Evolutionary conservation across 2,797 vertebrate species (phyloP), one percentile per base, ranked within the genome.

Genomic region (Halcyon leucocephala): DNA sequence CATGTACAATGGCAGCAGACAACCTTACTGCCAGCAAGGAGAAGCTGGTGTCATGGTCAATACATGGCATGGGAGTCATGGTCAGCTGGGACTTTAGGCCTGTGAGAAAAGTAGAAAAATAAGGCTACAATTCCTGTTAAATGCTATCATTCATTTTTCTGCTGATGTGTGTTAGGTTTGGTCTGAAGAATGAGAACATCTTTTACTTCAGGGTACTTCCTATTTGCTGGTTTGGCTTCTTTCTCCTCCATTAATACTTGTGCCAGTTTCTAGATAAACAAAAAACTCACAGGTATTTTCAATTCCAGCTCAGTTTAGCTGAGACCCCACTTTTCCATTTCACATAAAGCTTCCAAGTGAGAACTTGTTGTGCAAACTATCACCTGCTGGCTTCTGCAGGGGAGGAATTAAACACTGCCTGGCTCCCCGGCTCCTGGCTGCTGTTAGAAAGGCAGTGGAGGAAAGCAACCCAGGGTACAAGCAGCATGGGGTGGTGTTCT

Each of bases 1-100:
- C 37, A 29, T 0, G 0, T 24, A 29, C 35, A 48, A 7, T 0
- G 6, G 41, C 44, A 87, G 62, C 39, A 57, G 64, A 28, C 0
- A 4, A 55, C 49, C 21, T 62, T 41, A 31, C 41, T 44, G 33
- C 49, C 72, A 37, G 25, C 39, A 49, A 44, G 54, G 28, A 84
- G 79, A 60, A 65, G 19, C 20, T 57, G n/a, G 44, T 5, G 3
- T 49, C 72, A 25, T 7, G 16, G n/a, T 51, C 0, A 0, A 74
- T 51, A 60, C 16, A 17, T 10, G 58, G 19, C 26, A 39, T 21
- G 21, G 39, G 60, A 74, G n/a, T n/a, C 2, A 3, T 26, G 29
- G 33, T 65, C 62, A 86, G 46, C 29, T 70, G 20, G 29, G 26
- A 25, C 57, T 80, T 58, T 33, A 51, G 25, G 20, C 28, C 37